Evolutionary conservation across 2,797 vertebrate genomes (phyloP).

Genomic region (Emys orbicularis): DNA sequence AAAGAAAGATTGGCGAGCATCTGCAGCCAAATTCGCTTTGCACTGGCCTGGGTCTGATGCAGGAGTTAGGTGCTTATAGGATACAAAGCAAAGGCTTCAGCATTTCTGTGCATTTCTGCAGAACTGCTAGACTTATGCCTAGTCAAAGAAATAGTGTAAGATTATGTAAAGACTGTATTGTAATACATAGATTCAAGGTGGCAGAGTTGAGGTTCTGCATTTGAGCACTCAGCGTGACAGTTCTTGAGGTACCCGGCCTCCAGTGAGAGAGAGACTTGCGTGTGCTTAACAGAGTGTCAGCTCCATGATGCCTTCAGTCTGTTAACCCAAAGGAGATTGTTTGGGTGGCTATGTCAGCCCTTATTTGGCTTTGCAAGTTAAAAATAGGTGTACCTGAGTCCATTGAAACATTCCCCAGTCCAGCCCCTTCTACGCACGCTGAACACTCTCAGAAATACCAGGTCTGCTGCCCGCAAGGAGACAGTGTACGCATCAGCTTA

Average conservation of each 20-base stretch:
- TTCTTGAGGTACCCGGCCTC: neutral
- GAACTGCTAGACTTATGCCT: neutral
- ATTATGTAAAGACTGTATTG: neutral
- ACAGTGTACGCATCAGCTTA: neutral
- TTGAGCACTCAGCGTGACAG: neutral
- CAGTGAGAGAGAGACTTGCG: neutral
- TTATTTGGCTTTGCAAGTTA: neutral
- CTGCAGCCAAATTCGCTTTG: neutral
- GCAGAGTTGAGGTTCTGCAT: neutral
- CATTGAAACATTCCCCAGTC: neutral
- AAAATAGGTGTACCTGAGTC: neutral
- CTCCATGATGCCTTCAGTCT: neutral
- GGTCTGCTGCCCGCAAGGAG: no score
- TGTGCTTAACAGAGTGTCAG: neutral
- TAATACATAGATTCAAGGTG: neutral
- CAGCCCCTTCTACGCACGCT: neutral
- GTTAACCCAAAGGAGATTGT: no score
- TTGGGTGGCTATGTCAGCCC: neutral
- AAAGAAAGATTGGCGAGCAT: neutral
- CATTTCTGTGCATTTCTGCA: neutral
- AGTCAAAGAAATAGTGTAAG: neutral
- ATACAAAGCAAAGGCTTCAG: neutral
- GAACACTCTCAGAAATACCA: neutral
- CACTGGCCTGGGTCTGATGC: rapidly evolving
- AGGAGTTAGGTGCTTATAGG: neutral